phyloP scores from a whole-genome alignment of 2,797 vertebrate genomes.

The Scolopax rusticola region DNA sequence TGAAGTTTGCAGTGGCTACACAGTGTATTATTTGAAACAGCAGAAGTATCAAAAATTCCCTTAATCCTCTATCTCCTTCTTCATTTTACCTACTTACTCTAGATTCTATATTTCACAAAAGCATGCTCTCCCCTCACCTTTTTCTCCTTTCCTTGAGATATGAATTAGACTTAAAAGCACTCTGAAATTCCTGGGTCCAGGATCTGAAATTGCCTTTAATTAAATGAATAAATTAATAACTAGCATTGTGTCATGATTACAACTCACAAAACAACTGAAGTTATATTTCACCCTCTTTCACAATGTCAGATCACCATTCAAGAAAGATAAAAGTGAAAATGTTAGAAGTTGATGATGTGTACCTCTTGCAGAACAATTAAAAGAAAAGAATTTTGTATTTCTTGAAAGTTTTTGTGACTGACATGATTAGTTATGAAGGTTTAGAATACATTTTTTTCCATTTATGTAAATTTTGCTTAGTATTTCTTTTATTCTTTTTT shows the following conservation, averaged over 20 bases:
- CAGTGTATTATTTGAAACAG: background rate
- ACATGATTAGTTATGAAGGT: background rate
- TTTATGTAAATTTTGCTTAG: background rate
- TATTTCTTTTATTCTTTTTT: background rate
- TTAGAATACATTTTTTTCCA: background rate
- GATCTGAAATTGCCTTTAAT: background rate
- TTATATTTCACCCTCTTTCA: background rate
- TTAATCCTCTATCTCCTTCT: background rate
- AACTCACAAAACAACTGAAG: background rate
- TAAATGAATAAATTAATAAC: constrained; percentile 24
- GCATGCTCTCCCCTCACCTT: background rate
- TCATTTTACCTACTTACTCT: background rate
- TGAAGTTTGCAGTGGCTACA: background rate
- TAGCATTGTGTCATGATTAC: background rate
- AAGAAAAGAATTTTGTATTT: constrained; percentile 18
- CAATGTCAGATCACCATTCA: constrained; percentile 14
- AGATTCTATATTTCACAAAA: background rate
- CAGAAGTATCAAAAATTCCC: background rate
- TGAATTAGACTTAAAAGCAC: background rate
- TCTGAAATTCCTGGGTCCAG: background rate
- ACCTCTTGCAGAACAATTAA: background rate
- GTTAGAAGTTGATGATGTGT: background rate
- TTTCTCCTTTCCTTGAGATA: background rate
- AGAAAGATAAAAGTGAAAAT: constrained; percentile 20
- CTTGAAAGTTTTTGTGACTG: constrained; percentile 20